Evolutionary conservation across 2,888 invertebrate genomes (phyloP).

Genomic region (Spodoptera littoralis): DNA sequence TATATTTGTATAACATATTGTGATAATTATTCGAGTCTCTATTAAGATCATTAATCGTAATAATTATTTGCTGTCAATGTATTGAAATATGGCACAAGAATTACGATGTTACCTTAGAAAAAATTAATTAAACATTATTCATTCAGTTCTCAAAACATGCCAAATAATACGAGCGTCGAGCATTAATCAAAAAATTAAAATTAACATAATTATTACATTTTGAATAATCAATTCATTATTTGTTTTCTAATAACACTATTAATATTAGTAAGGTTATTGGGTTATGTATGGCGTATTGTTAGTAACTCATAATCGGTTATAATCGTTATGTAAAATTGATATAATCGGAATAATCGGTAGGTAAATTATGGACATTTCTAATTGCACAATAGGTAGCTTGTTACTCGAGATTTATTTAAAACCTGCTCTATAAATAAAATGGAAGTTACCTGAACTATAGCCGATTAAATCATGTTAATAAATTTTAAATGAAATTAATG

Average conservation of each 20-base stretch:
- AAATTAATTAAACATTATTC: slow-evolving; percentile 28
- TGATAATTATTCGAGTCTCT: background rate
- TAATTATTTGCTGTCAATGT: slow-evolving; percentile 25
- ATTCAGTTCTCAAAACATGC: slow-evolving; percentile 37
- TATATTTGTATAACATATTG: background rate
- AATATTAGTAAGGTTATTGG: background rate
- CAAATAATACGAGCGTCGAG: slow-evolving; percentile 17
- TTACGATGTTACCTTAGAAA: background rate
- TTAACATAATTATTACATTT: slow-evolving; percentile 49
- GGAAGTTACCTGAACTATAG: slow-evolving; percentile 14
- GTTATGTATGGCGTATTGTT: slow-evolving; percentile 11
- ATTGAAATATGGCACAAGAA: slow-evolving; percentile 23
- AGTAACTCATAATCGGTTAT: slow-evolving; percentile 11
- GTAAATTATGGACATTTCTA: slow-evolving; percentile 20
- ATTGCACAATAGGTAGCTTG: slow-evolving; percentile 2
- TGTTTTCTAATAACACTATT: slow-evolving; percentile 20
- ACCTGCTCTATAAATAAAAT: too few species aligned
- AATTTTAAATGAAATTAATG: slow-evolving; percentile 16
- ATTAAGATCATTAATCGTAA: slow-evolving; percentile 5
- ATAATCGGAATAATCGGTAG: slow-evolving; percentile 10
- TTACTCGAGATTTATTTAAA: slow-evolving; percentile 3
- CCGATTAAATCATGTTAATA: slow-evolving; percentile 18
- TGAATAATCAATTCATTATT: slow-evolving; percentile 38
- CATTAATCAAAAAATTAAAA: slow-evolving; percentile 45
- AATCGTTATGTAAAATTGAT: slow-evolving; percentile 24